A percentile compares a stretch with the other conserved stretches of the same genome.
Evolutionary conservation across 2,888 invertebrate genomes (phyloP).

Genomic region (Athetis lepigone): DNA sequence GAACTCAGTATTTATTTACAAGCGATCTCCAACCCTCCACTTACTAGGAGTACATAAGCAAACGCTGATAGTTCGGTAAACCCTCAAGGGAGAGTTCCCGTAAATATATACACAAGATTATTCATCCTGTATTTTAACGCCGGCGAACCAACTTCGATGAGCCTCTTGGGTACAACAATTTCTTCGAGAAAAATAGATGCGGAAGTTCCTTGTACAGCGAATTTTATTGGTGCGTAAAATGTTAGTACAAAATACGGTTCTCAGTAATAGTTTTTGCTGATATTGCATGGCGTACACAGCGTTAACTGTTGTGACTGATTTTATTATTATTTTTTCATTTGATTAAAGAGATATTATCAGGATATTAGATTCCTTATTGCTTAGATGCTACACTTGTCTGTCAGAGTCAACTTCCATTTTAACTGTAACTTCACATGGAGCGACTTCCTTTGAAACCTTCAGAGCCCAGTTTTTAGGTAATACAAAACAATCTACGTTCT

Average conservation of each 20-base stretch:
- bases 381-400: too few species aligned
- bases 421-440: too few species aligned
- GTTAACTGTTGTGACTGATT: not conserved
- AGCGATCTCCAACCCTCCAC: constrained; percentile 29
- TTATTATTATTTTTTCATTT: not conserved
- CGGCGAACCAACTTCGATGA: constrained; percentile 47
- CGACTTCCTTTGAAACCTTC: too few species aligned
- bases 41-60: constrained; percentile 35
- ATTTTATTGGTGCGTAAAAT: constrained; percentile 44
- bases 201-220: constrained; percentile 32
- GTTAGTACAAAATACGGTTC: constrained; percentile 4
- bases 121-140: constrained; percentile 55
- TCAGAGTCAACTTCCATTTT: too few species aligned
- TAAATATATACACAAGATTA: constrained; percentile 52
- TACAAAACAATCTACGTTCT: too few species aligned
- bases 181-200: constrained; percentile 50
- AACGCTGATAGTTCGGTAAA: constrained; percentile 45
- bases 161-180: constrained; percentile 40
- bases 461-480: too few species aligned
- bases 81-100: constrained; percentile 35
- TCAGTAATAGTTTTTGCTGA: constrained; percentile 11
- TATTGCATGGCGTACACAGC: constrained; percentile 1
- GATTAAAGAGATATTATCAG: too few species aligned
- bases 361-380: too few species aligned
- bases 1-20: constrained; percentile 39